Conservation (phyloP, 2,888 invertebrate species). For the Sarcophaga rosellei region DNA sequence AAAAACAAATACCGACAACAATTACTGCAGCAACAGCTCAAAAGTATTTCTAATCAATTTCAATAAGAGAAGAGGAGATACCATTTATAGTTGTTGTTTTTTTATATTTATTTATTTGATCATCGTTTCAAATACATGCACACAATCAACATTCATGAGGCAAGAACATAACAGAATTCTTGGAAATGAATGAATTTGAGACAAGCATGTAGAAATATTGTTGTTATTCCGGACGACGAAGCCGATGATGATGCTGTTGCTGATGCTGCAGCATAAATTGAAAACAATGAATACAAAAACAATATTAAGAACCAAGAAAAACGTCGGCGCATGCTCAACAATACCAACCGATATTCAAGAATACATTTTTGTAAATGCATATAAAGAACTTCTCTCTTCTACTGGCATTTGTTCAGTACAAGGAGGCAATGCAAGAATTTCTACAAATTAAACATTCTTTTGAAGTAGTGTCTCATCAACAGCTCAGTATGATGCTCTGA, state of each 20-base stretch:
- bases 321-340: constrained; percentile 65
- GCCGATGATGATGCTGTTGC: constrained; percentile 46
- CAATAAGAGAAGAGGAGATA: constrained; percentile 44
- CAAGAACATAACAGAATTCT: constrained; percentile 50
- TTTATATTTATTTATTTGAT: neutral
- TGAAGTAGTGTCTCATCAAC: constrained; percentile 49
- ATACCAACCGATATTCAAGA: constrained; percentile 42
- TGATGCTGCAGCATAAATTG: constrained; percentile 51
- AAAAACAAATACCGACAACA: constrained; percentile 46
- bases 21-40: constrained; percentile 12
- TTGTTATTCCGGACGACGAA: constrained; percentile 22
- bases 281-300: constrained; percentile 13
- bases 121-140: neutral
- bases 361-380: neutral
- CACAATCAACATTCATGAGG: constrained; percentile 44
- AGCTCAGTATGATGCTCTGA: constrained; percentile 34
- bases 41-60: constrained; percentile 62
- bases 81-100: constrained; percentile 39
- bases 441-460: constrained; percentile 48
- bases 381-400: neutral
- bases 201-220: constrained; percentile 33
- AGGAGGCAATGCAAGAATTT: constrained; percentile 16
- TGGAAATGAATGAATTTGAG: constrained; percentile 66
- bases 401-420: neutral
- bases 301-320: constrained; percentile 34